Evolutionary conservation across 2,888 invertebrate genomes (phyloP).

Genomic region (Tetranychus truncatus): DNA sequence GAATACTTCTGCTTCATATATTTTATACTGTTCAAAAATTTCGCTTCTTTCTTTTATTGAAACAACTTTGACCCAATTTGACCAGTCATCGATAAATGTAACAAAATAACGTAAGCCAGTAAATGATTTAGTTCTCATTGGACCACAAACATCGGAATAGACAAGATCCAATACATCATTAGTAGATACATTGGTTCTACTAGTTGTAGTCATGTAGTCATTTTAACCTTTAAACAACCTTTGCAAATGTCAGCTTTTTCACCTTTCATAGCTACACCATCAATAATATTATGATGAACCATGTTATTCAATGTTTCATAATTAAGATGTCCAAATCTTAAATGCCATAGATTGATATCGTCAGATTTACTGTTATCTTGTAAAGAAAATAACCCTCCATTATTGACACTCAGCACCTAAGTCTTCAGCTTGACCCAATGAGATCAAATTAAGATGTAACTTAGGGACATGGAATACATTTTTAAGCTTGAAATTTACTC

Average conservation of each 20-base stretch:
- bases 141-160: conserved; percentile 3
- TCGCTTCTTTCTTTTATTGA: conserved; percentile 16
- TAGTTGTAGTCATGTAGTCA: not conserved
- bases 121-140: conserved; percentile 15
- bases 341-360: not conserved
- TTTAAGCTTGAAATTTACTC: not conserved
- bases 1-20: conserved; percentile 11
- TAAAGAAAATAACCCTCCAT: too few relatives aligned
- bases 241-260: not conserved
- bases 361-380: not conserved
- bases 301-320: not conserved
- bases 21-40: conserved; percentile 11
- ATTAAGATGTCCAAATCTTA: not conserved
- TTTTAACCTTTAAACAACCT: not conserved
- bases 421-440: not conserved
- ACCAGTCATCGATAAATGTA: conserved; percentile 6
- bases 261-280: not conserved
- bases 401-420: not conserved
- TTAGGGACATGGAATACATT: not conserved
- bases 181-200: not conserved
- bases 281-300: not conserved
- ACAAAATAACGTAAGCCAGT: conserved; percentile 9
- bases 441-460: not conserved
- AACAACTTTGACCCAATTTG: conserved; percentile 12
- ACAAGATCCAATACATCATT: not conserved